phyloP scores from a whole-genome alignment of 1,140 invertebrate genomes.

The Campodea augens region DNA sequence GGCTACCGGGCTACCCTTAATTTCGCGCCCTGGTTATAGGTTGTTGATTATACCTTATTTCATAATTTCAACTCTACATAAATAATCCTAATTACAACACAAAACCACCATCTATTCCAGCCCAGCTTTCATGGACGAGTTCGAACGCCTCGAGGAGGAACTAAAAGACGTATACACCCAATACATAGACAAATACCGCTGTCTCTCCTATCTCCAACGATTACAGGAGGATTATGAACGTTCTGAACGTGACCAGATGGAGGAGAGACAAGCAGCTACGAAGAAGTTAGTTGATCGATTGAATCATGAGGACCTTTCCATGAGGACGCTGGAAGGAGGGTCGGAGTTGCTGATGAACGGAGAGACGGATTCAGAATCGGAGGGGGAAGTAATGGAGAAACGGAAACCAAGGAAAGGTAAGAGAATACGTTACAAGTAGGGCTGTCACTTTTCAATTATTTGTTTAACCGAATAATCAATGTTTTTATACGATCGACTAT shows the following conservation, averaged over 20 bases:
- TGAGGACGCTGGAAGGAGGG: slow-evolving; percentile 23
- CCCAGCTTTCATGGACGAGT: neutral
- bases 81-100: slow-evolving; percentile 4
- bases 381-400: neutral
- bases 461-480: too few relatives aligned
- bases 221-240: neutral
- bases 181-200: neutral
- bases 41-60: too few relatives aligned
- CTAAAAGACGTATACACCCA: neutral
- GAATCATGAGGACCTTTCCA: slow-evolving; percentile 22
- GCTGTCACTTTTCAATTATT: too few relatives aligned
- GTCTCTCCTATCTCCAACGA: neutral
- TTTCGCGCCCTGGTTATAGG: too few relatives aligned
- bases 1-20: too few relatives aligned
- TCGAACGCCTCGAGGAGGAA: neutral
- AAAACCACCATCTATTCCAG: neutral
- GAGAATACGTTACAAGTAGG: too few relatives aligned
- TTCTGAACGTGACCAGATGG: too few relatives aligned
- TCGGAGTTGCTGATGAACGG: slow-evolving; percentile 24
- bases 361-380: slow-evolving; percentile 8
- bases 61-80: too few relatives aligned
- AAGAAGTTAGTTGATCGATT: slow-evolving; percentile 30
- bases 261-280: slow-evolving; percentile 30
- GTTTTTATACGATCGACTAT: too few relatives aligned
- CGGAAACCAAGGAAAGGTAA: too few relatives aligned